phyloP scores from a whole-genome alignment of 1,140 invertebrate genomes.

The Drosophila kohkoa region DNA sequence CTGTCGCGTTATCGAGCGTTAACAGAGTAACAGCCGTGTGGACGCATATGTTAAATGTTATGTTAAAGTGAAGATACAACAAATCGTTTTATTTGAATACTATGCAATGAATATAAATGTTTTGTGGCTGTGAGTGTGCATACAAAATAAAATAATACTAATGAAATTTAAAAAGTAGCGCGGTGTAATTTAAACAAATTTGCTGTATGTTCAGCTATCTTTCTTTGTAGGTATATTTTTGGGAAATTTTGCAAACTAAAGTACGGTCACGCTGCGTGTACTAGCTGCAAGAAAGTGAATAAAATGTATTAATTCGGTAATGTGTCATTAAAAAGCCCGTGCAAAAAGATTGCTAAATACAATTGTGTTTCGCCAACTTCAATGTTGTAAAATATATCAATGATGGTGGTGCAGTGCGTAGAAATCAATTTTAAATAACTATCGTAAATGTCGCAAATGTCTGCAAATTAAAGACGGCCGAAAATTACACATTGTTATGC shows the following conservation, averaged over 20 bases:
- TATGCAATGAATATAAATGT: no score
- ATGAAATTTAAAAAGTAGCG: no score
- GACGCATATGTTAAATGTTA: no score
- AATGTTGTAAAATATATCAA: background rate
- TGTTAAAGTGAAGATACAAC: no score
- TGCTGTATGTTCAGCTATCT: no score
- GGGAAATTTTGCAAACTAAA: no score
- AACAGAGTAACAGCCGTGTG: background rate
- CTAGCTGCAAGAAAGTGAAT: slow-evolving; percentile 35
- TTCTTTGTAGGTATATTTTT: no score
- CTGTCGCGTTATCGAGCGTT: background rate
- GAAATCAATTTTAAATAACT: background rate
- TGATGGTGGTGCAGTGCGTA: background rate
- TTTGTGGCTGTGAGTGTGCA: no score
- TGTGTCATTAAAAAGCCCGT: background rate
- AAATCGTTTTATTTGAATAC: no score
- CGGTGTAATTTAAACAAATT: no score
- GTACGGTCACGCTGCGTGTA: background rate
- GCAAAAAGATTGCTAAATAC: background rate
- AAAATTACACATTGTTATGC: slow-evolving; percentile 46
- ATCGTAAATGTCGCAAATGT: background rate
- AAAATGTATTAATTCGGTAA: slow-evolving; percentile 47
- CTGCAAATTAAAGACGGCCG: background rate
- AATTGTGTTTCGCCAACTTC: background rate
- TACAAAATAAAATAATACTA: no score